phyloP scores from a whole-genome alignment of 1,140 invertebrate species.

The Pseudomyrmex pallidus region DNA sequence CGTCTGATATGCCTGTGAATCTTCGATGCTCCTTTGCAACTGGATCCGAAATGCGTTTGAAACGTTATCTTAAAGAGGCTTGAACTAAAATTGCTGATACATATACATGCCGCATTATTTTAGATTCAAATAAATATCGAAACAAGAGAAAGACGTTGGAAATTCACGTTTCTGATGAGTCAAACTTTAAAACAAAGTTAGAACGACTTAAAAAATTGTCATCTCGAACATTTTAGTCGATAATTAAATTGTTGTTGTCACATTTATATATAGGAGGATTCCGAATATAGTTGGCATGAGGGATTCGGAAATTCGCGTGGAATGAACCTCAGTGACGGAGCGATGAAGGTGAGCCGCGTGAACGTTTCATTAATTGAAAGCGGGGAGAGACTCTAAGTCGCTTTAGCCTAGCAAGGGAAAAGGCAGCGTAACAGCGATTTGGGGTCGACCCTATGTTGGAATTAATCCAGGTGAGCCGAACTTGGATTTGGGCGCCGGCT shows the following conservation, averaged over 20 bases:
- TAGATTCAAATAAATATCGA: too few species aligned
- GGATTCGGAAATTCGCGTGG: slow-evolving; percentile 28
- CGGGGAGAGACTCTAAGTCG: slow-evolving; percentile 65
- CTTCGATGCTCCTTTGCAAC: background rate
- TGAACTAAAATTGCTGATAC: too few species aligned
- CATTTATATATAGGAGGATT: background rate
- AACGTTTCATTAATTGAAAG: slow-evolving; percentile 76
- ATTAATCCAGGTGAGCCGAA: slow-evolving; percentile 77
- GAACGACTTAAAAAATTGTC: too few species aligned
- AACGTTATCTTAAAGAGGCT: too few species aligned
- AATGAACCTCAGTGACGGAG: slow-evolving; percentile 48
- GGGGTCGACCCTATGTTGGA: slow-evolving; percentile 70
- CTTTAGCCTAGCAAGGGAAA: slow-evolving; percentile 47
- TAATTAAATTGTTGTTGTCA: background rate
- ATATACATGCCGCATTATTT: too few species aligned
- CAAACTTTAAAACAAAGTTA: background rate
- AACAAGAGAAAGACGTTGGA: background rate
- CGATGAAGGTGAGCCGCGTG: slow-evolving; percentile 51
- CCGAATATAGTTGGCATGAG: background rate
- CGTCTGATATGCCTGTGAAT: background rate
- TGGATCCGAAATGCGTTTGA: background rate
- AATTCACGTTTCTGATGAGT: background rate
- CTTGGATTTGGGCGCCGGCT: slow-evolving; percentile 68
- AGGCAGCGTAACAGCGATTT: slow-evolving; percentile 64
- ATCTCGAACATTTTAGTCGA: too few species aligned